These are phyloP conservation scores for Apis laboriosa DNA, from an alignment of 1,140 invertebrate genomes.

Conservation along the genomic window DNA sequence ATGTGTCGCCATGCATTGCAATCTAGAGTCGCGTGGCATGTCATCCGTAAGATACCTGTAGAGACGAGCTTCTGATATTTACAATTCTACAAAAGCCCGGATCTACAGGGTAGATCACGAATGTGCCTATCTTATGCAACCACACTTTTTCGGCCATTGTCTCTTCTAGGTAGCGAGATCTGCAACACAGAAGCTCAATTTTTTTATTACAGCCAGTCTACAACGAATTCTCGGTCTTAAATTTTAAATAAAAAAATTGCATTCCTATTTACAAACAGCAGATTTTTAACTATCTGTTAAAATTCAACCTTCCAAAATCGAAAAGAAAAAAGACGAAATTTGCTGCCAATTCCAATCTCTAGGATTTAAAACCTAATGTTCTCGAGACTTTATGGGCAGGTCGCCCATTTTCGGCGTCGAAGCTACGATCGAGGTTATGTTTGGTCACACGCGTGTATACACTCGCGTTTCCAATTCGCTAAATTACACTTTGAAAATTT, in stretches of 20 bases:
- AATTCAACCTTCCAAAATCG: too few relatives aligned
- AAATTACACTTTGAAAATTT: background rate
- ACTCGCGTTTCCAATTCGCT: background rate
- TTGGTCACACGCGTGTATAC: background rate
- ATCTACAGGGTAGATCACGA: slow-evolving; percentile 99
- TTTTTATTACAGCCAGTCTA: background rate
- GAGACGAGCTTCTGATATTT: slow-evolving; percentile 98
- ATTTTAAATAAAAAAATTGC: too few relatives aligned
- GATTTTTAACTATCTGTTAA: too few relatives aligned
- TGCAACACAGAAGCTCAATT: slow-evolving; percentile 52
- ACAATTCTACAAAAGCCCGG: slow-evolving; percentile 96
- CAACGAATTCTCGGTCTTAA: too few relatives aligned
- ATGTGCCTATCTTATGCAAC: slow-evolving; percentile 84
- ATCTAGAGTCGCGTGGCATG: slow-evolving; percentile 83
- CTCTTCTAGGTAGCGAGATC: slow-evolving; percentile 36
- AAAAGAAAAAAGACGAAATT: too few relatives aligned
- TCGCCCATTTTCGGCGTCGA: background rate
- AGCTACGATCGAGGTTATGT: background rate
- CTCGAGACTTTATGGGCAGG: too few relatives aligned
- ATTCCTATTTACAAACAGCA: too few relatives aligned
- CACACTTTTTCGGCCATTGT: slow-evolving; percentile 5
- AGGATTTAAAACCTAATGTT: too few relatives aligned
- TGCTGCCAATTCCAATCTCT: background rate
- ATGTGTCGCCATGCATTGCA: slow-evolving; percentile 40
- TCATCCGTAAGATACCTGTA: slow-evolving; percentile 99